Conservation (phyloP, 2,888 invertebrate genomes). For the Napeogenes inachia region DNA sequence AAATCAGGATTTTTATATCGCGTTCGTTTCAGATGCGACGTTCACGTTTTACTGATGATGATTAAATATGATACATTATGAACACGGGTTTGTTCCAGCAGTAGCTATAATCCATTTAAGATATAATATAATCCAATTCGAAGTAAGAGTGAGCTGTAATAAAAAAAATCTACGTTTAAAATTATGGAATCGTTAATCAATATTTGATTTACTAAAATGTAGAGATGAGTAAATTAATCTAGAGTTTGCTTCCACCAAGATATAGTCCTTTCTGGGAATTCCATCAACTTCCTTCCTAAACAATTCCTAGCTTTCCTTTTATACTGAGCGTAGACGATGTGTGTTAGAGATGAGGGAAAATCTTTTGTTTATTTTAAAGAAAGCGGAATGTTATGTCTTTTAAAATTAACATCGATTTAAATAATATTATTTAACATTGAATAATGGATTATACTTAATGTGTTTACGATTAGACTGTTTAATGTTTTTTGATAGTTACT, state of each 20-base stretch:
- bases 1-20: constrained; percentile 19
- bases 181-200: too few relatives aligned
- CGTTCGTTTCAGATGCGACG: constrained; percentile 22
- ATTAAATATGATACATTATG: constrained; percentile 20
- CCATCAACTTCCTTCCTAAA: constrained; percentile 3
- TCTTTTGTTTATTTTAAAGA: constrained; percentile 26
- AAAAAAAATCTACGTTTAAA: too few relatives aligned
- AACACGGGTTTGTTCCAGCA: background rate
- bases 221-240: too few relatives aligned
- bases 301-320: constrained; percentile 14
- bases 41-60: constrained; percentile 13
- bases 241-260: background rate
- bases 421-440: too few relatives aligned
- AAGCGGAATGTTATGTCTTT: constrained; percentile 21
- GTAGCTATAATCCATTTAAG: too few relatives aligned
- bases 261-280: background rate
- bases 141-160: too few relatives aligned
- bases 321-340: constrained; percentile 17
- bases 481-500: too few relatives aligned
- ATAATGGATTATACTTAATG: too few relatives aligned
- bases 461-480: too few relatives aligned
- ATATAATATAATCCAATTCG: too few relatives aligned
- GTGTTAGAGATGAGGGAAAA: constrained; percentile 19
- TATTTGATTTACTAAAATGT: too few relatives aligned
- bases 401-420: background rate